A percentile compares a stretch with the other conserved stretches of the same genome.
These are phyloP conservation scores for Drosophila nigritarsus DNA, from an alignment of 2,888 invertebrate genomes.

Conservation along the genomic window DNA sequence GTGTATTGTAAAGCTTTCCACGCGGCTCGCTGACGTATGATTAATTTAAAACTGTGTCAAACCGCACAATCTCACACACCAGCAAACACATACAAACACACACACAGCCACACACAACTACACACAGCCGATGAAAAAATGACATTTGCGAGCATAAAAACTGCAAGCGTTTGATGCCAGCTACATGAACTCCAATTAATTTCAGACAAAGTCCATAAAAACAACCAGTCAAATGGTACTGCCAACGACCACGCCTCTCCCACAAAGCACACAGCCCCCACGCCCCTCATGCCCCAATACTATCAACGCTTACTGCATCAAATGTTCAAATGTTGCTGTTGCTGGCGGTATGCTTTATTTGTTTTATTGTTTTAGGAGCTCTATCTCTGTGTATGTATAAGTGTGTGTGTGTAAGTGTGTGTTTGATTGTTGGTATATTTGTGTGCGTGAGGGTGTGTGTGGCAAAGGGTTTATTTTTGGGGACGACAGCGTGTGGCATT, in stretches of 20 bases:
- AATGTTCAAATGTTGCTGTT: slow-evolving; percentile 66
- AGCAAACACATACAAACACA: slow-evolving; percentile 9
- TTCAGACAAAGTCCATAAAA: slow-evolving; percentile 79
- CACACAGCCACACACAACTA: neutral
- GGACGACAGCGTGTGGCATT: slow-evolving; percentile 76
- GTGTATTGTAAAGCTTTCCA: slow-evolving; percentile 59
- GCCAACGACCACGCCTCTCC: slow-evolving; percentile 24
- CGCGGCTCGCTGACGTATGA: slow-evolving; percentile 70
- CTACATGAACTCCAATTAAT: slow-evolving; percentile 76
- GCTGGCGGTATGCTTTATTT: slow-evolving; percentile 71
- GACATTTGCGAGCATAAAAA: slow-evolving; percentile 56
- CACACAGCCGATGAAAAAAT: neutral
- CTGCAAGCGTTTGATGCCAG: slow-evolving; percentile 66
- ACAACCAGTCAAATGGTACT: slow-evolving; percentile 63
- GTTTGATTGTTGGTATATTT: neutral
- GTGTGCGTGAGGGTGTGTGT: neutral
- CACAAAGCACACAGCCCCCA: neutral
- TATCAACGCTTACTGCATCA: slow-evolving; percentile 53
- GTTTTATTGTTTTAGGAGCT: slow-evolving; percentile 70
- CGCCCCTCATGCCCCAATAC: neutral
- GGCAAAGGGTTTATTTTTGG: neutral
- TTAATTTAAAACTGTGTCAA: slow-evolving; percentile 79
- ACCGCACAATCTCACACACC: slow-evolving; percentile 62
- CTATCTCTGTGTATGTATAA: slow-evolving; percentile 3
- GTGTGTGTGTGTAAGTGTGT: neutral